Evolutionary conservation across 2,888 invertebrate genomes (phyloP).

Genomic region (Teinopalpus imperialis): DNA sequence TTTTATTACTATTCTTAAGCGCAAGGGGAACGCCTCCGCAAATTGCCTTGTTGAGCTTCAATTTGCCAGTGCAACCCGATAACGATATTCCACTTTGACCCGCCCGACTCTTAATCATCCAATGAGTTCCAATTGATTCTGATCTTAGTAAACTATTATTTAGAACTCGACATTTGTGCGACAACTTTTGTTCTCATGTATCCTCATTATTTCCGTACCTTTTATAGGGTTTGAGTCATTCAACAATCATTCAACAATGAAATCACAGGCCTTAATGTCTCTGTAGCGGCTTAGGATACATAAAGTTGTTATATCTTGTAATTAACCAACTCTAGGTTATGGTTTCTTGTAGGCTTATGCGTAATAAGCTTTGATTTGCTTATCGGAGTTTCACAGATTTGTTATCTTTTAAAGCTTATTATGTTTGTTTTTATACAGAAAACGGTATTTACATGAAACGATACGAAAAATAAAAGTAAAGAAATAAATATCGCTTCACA

Average conservation of each 20-base stretch:
- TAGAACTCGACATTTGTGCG: background rate
- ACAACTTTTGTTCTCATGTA: constrained; percentile 19
- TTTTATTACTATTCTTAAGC: no score
- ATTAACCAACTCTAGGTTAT: no score
- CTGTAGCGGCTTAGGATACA: background rate
- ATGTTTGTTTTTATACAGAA: no score
- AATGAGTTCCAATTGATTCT: constrained; percentile 61
- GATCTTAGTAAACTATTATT: constrained; percentile 13
- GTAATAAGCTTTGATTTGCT: no score
- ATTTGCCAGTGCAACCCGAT: constrained; percentile 38
- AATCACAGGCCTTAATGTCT: background rate
- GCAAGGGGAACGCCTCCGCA: no score
- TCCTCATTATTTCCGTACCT: constrained; percentile 47
- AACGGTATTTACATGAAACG: no score
- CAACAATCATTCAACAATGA: background rate
- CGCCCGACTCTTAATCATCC: constrained; percentile 51
- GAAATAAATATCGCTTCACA: no score
- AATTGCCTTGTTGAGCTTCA: constrained; percentile 2
- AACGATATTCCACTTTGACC: constrained; percentile 43
- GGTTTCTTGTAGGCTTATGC: no score
- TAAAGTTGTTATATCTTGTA: background rate
- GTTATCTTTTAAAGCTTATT: no score
- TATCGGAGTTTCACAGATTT: no score
- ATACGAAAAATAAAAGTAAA: no score
- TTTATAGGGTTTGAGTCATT: background rate